These are phyloP conservation scores for Plotosus lineatus DNA, from an alignment of 2,113 vertebrate species.

Conservation along the genomic window DNA sequence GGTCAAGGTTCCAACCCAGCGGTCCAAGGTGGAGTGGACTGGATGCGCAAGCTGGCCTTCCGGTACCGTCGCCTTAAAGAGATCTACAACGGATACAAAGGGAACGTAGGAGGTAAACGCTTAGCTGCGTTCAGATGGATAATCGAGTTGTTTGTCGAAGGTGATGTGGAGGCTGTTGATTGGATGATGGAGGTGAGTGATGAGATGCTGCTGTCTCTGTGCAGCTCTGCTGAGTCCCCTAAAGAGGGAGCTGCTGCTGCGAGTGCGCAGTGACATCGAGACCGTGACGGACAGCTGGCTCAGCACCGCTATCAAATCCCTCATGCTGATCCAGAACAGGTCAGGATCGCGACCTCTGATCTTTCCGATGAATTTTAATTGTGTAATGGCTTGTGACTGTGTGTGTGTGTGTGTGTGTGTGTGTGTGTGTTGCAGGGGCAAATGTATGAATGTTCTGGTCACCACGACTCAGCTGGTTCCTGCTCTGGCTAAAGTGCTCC, in stretches of 20 bases:
- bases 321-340: conserved; percentile 96
- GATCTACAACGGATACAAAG: conserved; percentile 90
- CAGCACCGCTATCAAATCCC: conserved; percentile 91
- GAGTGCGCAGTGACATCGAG: conserved; percentile 89
- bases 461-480: conserved; percentile 97
- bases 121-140: not conserved
- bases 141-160: not conserved
- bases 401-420: not conserved
- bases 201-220: not conserved
- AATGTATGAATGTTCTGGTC: conserved; percentile 94
- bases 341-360: conserved; percentile 52
- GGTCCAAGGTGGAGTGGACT: conserved; percentile 93
- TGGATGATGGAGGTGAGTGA: too few relatives aligned
- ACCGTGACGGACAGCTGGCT: conserved; percentile 95
- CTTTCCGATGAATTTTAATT: too few relatives aligned
- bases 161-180: too few relatives aligned
- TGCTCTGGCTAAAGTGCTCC: conserved; percentile 94
- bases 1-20: conserved; percentile 77
- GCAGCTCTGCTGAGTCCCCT: conserved; percentile 88
- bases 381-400: not conserved
- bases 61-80: conserved; percentile 94
- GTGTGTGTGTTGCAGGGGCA: conserved; percentile 76
- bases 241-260: conserved; percentile 86
- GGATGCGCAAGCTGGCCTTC: conserved; percentile 98
- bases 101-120: conserved; percentile 84